phyloP scores from a whole-genome alignment of 2,888 invertebrate genomes.

The Troides aeacus region DNA sequence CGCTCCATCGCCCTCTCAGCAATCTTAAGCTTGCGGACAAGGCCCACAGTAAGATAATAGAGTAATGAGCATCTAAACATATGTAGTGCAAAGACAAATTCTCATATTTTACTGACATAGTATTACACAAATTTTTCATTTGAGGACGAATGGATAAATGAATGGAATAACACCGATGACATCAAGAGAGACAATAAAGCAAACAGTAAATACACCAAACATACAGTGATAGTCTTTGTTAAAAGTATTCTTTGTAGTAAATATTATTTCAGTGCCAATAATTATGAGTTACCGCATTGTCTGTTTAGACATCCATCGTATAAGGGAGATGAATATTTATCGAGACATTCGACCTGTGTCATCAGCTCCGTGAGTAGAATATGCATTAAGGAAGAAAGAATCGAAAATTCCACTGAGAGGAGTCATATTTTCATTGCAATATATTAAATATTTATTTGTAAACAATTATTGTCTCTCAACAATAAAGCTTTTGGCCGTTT shows the following conservation, averaged over 20 bases:
- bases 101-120: too few species aligned
- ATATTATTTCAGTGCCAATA: conserved; percentile 26
- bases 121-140: too few species aligned
- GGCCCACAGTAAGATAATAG: too few species aligned
- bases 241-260: conserved; percentile 20
- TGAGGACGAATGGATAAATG: too few species aligned
- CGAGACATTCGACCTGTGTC: conserved; percentile 36
- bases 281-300: conserved; percentile 39
- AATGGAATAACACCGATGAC: background rate
- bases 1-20: too few species aligned
- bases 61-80: too few species aligned
- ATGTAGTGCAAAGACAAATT: too few species aligned
- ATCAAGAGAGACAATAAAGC: background rate
- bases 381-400: conserved; percentile 36
- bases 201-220: background rate
- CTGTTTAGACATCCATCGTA: conserved; percentile 39
- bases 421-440: conserved; percentile 31
- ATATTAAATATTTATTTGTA: background rate
- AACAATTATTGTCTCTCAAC: too few species aligned
- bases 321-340: conserved; percentile 34
- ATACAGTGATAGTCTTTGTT: background rate
- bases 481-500: background rate
- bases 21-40: too few species aligned
- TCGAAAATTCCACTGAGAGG: conserved; percentile 11
- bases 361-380: conserved; percentile 48